Conservation (phyloP, 1,140 invertebrate genomes). For the Tetramorium parvispinum region DNA sequence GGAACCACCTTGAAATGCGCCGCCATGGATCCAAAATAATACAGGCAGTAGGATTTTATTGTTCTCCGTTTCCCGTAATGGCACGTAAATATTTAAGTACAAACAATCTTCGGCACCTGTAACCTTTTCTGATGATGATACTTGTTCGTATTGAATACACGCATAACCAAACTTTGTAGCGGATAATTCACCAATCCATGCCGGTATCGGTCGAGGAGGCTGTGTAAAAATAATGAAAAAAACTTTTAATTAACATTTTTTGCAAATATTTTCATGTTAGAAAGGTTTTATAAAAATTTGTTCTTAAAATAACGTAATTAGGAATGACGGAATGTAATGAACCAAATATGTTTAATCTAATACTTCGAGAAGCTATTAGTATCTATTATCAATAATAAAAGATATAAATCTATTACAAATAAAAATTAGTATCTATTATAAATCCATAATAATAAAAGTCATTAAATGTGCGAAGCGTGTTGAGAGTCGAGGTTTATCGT, state of each 20-base stretch:
- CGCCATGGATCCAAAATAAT: constrained; percentile 82
- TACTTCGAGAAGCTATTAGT: neutral
- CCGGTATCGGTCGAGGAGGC: constrained; percentile 79
- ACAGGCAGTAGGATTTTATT: constrained; percentile 74
- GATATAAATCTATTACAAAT: too few species aligned
- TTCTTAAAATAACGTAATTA: too few species aligned
- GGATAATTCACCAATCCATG: constrained; percentile 83
- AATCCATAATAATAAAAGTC: too few species aligned
- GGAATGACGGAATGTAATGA: neutral
- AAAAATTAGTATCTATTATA: too few species aligned
- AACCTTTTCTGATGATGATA: constrained; percentile 61
- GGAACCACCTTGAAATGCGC: constrained; percentile 83
- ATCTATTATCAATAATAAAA: too few species aligned
- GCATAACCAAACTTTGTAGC: constrained; percentile 80
- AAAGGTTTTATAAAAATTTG: neutral
- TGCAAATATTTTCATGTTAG: neutral
- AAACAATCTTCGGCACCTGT: constrained; percentile 87
- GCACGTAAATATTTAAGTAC: constrained; percentile 87
- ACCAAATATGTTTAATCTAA: neutral
- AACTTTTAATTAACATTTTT: neutral
- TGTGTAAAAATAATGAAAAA: constrained; percentile 46
- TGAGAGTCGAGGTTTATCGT: too few species aligned
- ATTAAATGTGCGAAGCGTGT: too few species aligned
- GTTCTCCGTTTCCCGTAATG: constrained; percentile 69
- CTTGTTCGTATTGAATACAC: constrained; percentile 81